Evolutionary conservation across 37 sponge, comb jelly and placozoan species (phyloP).

Genomic region (Chondrilla cf. caribensis): DNA sequence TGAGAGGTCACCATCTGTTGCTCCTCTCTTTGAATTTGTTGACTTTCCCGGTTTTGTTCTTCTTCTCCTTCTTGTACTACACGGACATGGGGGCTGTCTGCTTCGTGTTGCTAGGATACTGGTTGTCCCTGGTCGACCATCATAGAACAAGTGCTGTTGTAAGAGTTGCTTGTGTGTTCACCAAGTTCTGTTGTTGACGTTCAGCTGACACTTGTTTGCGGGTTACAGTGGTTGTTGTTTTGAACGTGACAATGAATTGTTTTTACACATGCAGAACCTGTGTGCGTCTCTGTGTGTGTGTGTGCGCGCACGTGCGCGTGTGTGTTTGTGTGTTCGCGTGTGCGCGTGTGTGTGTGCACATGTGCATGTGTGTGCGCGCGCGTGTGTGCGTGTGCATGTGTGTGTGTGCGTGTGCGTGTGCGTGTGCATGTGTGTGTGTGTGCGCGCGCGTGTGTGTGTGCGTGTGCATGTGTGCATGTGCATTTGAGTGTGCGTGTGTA

Average conservation of each 20-base stretch:
- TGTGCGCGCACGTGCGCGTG: too few species aligned
- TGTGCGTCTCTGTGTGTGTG: neutral
- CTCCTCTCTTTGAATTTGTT: conserved; percentile 47
- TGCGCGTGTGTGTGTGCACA: too few species aligned
- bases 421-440: conserved; percentile 7
- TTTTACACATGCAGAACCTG: too few species aligned
- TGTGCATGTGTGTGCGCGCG: too few species aligned
- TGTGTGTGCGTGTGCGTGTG: neutral
- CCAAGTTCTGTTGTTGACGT: too few species aligned
- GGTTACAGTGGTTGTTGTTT: too few species aligned
- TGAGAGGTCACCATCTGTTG: neutral
- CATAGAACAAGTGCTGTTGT: conserved; percentile 66
- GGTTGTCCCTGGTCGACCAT: conserved; percentile 26
- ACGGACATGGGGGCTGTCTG: conserved; percentile 86
- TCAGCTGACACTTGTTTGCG: too few species aligned
- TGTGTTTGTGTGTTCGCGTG: too few species aligned
- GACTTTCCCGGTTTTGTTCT: conserved; percentile 80
- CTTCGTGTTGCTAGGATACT: conserved; percentile 72
- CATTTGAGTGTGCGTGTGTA: conserved; percentile 4
- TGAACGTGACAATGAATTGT: too few species aligned
- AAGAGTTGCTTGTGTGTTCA: conserved; percentile 54
- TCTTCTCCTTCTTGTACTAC: conserved; percentile 95
- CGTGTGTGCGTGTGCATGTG: neutral
- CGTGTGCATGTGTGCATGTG: neutral
- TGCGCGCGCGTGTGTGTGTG: neutral